Evolutionary conservation across 1,140 invertebrate genomes (phyloP).

Genomic region (Musca domestica): DNA sequence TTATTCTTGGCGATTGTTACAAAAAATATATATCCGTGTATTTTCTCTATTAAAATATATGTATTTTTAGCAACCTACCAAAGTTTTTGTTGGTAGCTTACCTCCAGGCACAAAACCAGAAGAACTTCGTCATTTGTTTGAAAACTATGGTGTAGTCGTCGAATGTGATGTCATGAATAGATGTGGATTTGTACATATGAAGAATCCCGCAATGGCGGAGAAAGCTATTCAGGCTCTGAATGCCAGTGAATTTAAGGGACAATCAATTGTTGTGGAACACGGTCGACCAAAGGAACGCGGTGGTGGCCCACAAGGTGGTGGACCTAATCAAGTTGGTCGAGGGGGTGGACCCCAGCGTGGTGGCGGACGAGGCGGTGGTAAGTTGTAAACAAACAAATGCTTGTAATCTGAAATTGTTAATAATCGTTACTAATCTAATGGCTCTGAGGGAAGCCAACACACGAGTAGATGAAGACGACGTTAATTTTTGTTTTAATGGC

Average conservation of each 20-base stretch:
- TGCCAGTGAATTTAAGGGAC: constrained; percentile 69
- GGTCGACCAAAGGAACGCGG: constrained; percentile 63
- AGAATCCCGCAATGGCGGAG: constrained; percentile 66
- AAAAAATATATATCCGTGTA: too few species aligned
- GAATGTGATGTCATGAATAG: constrained; percentile 75
- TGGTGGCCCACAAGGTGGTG: constrained; percentile 41
- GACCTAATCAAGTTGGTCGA: constrained; percentile 32
- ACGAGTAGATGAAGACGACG: too few species aligned
- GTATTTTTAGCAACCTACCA: constrained; percentile 56
- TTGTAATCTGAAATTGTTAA: constrained; percentile 16
- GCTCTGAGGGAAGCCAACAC: constrained; percentile 8
- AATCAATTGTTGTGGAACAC: constrained; percentile 67
- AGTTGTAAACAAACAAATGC: constrained; percentile 31
- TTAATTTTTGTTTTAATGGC: too few species aligned
- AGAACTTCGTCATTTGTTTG: constrained; percentile 66
- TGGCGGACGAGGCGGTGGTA: constrained; percentile 42
- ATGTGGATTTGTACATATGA: constrained; percentile 75
- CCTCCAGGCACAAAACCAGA: constrained; percentile 67
- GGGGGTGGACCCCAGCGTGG: constrained; percentile 28
- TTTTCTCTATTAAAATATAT: too few species aligned
- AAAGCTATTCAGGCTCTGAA: constrained; percentile 68
- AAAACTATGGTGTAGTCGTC: constrained; percentile 68
- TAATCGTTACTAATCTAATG: not conserved
- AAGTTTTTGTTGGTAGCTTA: constrained; percentile 73
- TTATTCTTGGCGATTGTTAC: too few species aligned